A percentile compares a stretch with the other conserved stretches of the same genome.
phyloP scores from a whole-genome alignment of 2,888 invertebrate species.

The Ernsta delagoae region DNA sequence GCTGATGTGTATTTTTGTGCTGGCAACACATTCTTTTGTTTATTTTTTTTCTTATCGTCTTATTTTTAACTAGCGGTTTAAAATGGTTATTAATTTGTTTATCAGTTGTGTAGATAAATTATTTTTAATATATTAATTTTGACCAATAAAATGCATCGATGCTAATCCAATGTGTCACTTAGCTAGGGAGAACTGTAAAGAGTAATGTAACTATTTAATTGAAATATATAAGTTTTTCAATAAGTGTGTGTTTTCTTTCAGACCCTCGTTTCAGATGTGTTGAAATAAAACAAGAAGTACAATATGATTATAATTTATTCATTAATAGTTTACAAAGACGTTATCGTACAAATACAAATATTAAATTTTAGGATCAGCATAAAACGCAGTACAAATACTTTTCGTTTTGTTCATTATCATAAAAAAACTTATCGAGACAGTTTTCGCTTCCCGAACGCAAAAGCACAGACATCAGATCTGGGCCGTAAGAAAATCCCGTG shows the following conservation, averaged over 20 bases:
- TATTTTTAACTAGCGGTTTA: constrained; percentile 61
- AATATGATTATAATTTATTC: constrained; percentile 84
- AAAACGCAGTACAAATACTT: constrained; percentile 56
- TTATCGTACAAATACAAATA: constrained; percentile 82
- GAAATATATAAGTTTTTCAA: constrained; percentile 84
- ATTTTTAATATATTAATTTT: constrained; percentile 77
- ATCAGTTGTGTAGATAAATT: constrained; percentile 79
- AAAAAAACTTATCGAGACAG: constrained; percentile 38
- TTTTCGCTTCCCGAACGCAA: constrained; percentile 49
- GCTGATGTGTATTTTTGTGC: constrained; percentile 44
- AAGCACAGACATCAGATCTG: constrained; percentile 52
- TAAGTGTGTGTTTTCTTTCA: constrained; percentile 19
- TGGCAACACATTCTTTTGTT: constrained; percentile 56
- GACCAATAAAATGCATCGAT: constrained; percentile 82
- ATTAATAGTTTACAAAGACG: constrained; percentile 84
- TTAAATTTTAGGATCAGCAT: constrained; percentile 66
- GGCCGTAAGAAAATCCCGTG: constrained; percentile 45
- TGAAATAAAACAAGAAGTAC: constrained; percentile 65
- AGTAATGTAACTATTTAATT: constrained; percentile 84
- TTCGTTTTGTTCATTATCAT: constrained; percentile 54
- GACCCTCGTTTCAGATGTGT: background rate
- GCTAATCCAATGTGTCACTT: constrained; percentile 73
- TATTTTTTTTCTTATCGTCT: constrained; percentile 54
- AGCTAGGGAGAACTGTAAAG: constrained; percentile 83
- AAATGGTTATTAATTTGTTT: constrained; percentile 68